Conservation (phyloP, 2,888 invertebrate species). For the Polyommatus icarus region DNA sequence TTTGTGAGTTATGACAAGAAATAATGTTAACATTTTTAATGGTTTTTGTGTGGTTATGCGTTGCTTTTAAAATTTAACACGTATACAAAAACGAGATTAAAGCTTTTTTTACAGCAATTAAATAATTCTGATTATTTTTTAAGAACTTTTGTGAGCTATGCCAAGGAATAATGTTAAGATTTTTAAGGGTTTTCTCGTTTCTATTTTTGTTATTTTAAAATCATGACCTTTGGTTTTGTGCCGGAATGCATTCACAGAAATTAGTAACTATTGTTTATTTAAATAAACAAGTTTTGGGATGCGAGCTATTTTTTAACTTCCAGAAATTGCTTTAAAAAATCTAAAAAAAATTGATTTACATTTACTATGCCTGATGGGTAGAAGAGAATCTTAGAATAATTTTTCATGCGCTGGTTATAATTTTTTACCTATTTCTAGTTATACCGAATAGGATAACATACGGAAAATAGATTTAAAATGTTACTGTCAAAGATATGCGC, state of each 20-base stretch:
- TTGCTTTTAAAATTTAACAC: conserved; percentile 28
- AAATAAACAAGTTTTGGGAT: background rate
- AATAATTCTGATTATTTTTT: background rate
- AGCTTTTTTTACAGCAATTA: background rate
- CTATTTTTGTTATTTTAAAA: too few relatives aligned
- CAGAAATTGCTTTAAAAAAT: background rate
- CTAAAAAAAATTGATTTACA: background rate
- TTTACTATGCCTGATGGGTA: background rate
- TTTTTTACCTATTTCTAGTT: background rate
- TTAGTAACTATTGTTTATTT: background rate
- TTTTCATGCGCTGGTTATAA: background rate
- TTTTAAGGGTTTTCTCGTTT: background rate
- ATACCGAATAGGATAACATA: too few relatives aligned
- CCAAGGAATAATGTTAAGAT: background rate
- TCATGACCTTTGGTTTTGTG: too few relatives aligned
- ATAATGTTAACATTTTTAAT: background rate
- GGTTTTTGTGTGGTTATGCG: background rate
- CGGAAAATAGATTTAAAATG: background rate
- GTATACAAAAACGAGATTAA: background rate
- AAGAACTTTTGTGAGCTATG: background rate
- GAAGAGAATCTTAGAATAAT: background rate
- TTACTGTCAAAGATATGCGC: background rate
- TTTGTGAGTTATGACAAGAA: background rate
- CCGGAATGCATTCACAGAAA: background rate
- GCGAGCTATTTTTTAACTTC: background rate